phyloP scores from a whole-genome alignment of 2,888 invertebrate species.

The Smittia sp. region DNA sequence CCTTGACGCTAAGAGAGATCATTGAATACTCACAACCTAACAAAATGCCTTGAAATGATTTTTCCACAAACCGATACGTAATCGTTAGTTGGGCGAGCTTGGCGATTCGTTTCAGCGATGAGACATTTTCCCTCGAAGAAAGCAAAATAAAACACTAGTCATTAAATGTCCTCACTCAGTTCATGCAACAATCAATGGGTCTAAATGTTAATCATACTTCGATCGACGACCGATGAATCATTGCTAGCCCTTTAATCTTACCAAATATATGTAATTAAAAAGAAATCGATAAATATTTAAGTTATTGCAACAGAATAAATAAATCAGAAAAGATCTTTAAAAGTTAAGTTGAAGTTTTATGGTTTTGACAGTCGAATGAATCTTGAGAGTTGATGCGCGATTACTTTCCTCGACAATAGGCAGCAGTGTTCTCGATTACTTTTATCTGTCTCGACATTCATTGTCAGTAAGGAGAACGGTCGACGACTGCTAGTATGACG shows the following conservation, averaged over 20 bases:
- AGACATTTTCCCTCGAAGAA: background rate
- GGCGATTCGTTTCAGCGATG: background rate
- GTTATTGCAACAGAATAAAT: background rate
- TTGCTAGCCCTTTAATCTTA: slow-evolving; percentile 17
- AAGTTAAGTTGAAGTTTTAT: background rate
- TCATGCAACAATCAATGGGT: background rate
- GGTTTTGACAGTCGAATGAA: too few relatives aligned
- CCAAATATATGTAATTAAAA: slow-evolving; percentile 38
- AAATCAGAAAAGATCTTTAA: background rate
- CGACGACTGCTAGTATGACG: too few relatives aligned
- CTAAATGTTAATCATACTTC: background rate
- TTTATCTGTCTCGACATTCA: too few relatives aligned
- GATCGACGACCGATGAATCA: slow-evolving; percentile 7
- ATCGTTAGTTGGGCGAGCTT: too few relatives aligned
- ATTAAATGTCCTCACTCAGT: slow-evolving; percentile 32
- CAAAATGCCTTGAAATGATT: background rate
- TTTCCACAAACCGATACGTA: too few relatives aligned
- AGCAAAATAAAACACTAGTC: slow-evolving; percentile 25
- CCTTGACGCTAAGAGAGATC: background rate
- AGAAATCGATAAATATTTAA: background rate
- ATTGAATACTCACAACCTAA: slow-evolving; percentile 23
- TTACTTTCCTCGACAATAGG: too few relatives aligned
- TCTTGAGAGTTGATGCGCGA: too few relatives aligned
- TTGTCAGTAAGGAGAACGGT: too few relatives aligned
- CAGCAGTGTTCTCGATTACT: too few relatives aligned